phyloP scores from a whole-genome alignment of 2,113 vertebrate genomes.

The Paratilapia polleni region DNA sequence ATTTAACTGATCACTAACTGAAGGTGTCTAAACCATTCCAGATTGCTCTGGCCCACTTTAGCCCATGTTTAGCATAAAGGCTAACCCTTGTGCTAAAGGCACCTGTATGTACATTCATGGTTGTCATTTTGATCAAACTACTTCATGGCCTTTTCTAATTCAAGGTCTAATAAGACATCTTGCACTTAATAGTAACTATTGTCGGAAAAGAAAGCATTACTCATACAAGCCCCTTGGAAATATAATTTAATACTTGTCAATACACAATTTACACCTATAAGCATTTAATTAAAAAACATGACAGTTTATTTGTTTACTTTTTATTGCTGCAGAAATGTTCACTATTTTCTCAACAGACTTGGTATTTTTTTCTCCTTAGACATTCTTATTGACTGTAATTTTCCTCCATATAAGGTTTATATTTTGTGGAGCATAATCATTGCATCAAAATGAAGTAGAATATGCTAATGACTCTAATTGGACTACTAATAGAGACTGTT shows the following conservation, averaged over 20 bases:
- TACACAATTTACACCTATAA: constrained; percentile 9
- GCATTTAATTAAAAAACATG: background rate
- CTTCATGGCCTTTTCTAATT: background rate
- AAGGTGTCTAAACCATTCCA: background rate
- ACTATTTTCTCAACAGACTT: constrained; percentile 4
- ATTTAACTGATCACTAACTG: background rate
- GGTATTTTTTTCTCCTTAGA: constrained; percentile 22
- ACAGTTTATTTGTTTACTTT: background rate
- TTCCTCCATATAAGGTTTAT: constrained; percentile 69
- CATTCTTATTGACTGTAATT: constrained; percentile 55
- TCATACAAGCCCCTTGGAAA: background rate
- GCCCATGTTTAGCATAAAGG: background rate
- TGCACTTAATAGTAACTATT: background rate
- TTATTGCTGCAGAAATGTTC: background rate
- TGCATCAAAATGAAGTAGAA: constrained; percentile 97
- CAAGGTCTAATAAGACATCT: background rate
- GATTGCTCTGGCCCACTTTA: background rate
- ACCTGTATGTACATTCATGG: background rate
- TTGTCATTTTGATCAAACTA: background rate
- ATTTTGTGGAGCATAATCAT: constrained; percentile 78
- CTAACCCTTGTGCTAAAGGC: background rate
- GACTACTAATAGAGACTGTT: constrained; percentile 99
- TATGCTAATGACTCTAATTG: constrained; percentile 99
- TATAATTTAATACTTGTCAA: background rate
- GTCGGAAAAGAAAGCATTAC: background rate